Conservation (phyloP, 2,797 vertebrate species). For the Alosa sapidissima region DNA sequence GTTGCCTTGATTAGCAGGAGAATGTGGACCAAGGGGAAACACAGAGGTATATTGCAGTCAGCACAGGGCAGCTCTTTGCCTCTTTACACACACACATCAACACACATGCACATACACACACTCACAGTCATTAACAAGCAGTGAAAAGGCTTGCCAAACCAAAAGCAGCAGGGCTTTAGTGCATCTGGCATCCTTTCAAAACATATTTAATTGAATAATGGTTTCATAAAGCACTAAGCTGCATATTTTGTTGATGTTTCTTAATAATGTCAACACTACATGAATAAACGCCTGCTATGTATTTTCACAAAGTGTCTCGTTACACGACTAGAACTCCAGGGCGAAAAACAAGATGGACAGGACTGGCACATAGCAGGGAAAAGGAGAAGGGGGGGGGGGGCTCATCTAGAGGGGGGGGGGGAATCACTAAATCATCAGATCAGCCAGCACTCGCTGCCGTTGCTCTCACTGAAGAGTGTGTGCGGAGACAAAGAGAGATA, state of each 20-base stretch:
- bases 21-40: not conserved
- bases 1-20: not conserved
- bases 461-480: not conserved
- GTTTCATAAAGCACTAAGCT: slow-evolving; percentile 38
- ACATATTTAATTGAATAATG: slow-evolving; percentile 41
- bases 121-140: not conserved
- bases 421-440: not conserved
- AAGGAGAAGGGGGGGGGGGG: not conserved
- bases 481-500: not conserved
- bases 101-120: not conserved
- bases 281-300: not conserved
- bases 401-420: not conserved
- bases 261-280: slow-evolving; percentile 42
- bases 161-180: slow-evolving; percentile 28
- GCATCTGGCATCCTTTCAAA: slow-evolving; percentile 35
- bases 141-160: not conserved
- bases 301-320: slow-evolving; percentile 29
- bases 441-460: slow-evolving; percentile 4
- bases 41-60: not conserved
- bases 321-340: slow-evolving; percentile 16
- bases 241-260: slow-evolving; percentile 29
- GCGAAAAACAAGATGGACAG: slow-evolving; percentile 31
- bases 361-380: not conserved
- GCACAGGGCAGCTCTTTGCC: not conserved
- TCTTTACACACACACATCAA: not conserved